Evolutionary conservation across 2,113 vertebrate genomes (phyloP), one percentile per base, ranked within the genome.

Genomic region (Tautogolabrus adspersus): DNA sequence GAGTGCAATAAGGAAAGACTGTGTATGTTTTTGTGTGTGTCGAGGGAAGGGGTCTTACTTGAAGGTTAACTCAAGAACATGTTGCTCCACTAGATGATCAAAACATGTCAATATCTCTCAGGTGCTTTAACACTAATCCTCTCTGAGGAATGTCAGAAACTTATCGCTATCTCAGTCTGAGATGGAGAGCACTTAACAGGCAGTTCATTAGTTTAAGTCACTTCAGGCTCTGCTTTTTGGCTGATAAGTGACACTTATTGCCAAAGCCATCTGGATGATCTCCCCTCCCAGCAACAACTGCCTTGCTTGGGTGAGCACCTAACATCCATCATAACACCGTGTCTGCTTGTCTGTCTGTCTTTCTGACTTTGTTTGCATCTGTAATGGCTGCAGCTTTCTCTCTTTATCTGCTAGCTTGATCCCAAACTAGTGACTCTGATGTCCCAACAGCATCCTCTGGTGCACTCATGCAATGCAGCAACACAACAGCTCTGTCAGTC

Each of bases 241-340:
- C 87, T 87, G 88, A 94, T 93, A 93, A 93, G 85, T 93, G 91
- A 93, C 89, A 93, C 92, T 93, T 91, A 91, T 82, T 92, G 88
- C 83, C 89, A 83, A 81, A 91, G 68, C 87, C 88, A 85, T 90
- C 88, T 91, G 86, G 81, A 91, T 83, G 86, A 88, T 83, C 72
- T 79, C 66, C 82, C 84, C 90, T 92, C 77, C 62, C 64, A 92
- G 93, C 65, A 88, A 87, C 72, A 93, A 75, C 37, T 11, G 52
- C 55, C 68, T 86, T 89, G 88, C 81, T 80, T 85, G 88, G 84
- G 70, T 85, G 91, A 93, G 82, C 85, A 90, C 83, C 80, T 87
- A 83, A 87, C 85, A 92, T 85, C 83, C 81, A 54, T 88, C 86
- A 85, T 72, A 83, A 92, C 70, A 57, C 51, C 42, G n/a, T 68